Evolutionary conservation across 2,888 invertebrate species (phyloP).

Genomic region (Stenotaenia linearis): DNA sequence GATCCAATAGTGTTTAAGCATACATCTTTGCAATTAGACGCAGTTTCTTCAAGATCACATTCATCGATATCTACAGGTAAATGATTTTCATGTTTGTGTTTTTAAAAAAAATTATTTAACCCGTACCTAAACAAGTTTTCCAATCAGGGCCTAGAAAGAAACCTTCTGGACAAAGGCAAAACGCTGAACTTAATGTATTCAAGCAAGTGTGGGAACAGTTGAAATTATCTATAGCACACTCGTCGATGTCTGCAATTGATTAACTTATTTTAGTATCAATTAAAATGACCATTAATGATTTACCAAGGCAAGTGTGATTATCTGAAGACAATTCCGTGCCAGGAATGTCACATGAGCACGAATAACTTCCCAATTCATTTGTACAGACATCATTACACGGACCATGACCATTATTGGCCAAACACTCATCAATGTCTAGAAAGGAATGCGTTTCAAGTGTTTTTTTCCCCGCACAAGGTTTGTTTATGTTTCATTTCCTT

Average conservation of each 20-base stretch:
- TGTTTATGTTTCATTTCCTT: slow-evolving; percentile 13
- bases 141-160: slow-evolving; percentile 13
- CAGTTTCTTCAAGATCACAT: slow-evolving; percentile 38
- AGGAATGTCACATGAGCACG: slow-evolving; percentile 55
- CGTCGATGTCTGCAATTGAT: slow-evolving; percentile 43
- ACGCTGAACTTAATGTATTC: slow-evolving; percentile 28
- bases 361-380: slow-evolving; percentile 56
- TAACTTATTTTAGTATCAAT: not conserved
- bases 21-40: not conserved
- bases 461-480: not conserved
- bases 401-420: slow-evolving; percentile 58
- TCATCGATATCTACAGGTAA: slow-evolving; percentile 39
- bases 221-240: slow-evolving; percentile 40
- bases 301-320: slow-evolving; percentile 55
- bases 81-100: not conserved
- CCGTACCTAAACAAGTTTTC: slow-evolving; percentile 29
- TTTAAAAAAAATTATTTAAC: not conserved
- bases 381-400: slow-evolving; percentile 57
- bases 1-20: slow-evolving; percentile 21
- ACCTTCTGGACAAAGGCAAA: slow-evolving; percentile 32
- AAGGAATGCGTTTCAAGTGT: not conserved
- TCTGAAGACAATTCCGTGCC: slow-evolving; percentile 56
- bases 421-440: slow-evolving; percentile 58
- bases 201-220: slow-evolving; percentile 30
- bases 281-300: not conserved